These are phyloP conservation scores for Brachypteracias leptosomus DNA, from an alignment of 2,113 vertebrate species.

Conservation along the genomic window DNA sequence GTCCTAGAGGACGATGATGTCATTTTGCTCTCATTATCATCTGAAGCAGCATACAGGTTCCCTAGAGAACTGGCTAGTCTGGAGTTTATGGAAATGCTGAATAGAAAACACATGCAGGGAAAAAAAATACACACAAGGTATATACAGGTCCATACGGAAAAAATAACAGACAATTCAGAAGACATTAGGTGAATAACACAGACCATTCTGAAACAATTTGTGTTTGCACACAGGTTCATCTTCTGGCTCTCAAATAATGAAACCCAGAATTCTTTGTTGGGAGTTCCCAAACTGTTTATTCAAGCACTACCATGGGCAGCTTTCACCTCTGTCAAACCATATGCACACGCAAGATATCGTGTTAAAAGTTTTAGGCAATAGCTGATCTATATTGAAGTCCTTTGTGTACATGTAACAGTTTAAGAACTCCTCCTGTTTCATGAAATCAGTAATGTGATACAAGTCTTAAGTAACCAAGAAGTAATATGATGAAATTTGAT, in stretches of 20 bases:
- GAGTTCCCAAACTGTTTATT: neutral
- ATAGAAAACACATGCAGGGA: slow-evolving; percentile 64
- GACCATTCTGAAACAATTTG: neutral
- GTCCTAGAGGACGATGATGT: slow-evolving; percentile 67
- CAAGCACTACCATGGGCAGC: neutral
- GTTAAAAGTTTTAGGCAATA: neutral
- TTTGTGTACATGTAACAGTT: neutral
- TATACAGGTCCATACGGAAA: neutral
- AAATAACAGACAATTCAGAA: slow-evolving; percentile 13
- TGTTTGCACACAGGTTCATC: neutral
- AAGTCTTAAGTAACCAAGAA: neutral
- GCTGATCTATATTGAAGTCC: neutral
- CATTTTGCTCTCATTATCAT: slow-evolving; percentile 76
- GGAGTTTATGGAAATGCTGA: slow-evolving; percentile 85
- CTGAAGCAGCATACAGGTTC: slow-evolving; percentile 82
- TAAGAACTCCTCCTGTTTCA: neutral
- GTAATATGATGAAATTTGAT: neutral
- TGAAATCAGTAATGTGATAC: neutral
- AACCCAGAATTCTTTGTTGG: neutral
- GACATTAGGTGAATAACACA: neutral
- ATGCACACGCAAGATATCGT: neutral
- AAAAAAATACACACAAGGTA: slow-evolving; percentile 42
- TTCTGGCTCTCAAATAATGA: neutral
- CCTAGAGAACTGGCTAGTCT: slow-evolving; percentile 92
- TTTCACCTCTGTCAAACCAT: neutral